These are phyloP conservation scores for Cariama cristata DNA, from an alignment of 2,113 vertebrate species.

Conservation along the genomic window DNA sequence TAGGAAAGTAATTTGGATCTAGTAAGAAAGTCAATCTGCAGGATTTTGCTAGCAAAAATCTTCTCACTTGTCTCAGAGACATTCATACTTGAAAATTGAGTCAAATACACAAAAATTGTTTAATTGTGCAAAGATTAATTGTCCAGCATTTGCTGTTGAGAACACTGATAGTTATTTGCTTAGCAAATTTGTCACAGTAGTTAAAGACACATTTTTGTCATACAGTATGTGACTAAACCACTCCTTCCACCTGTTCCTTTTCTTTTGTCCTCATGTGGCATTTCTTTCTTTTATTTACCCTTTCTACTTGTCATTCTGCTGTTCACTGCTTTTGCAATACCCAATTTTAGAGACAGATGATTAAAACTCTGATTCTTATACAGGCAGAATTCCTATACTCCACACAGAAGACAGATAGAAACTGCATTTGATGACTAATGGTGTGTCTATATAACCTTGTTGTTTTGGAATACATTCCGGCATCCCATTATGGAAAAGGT, in stretches of 20 bases:
- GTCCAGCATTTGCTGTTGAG: not conserved
- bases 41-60: not conserved
- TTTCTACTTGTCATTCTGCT: not conserved
- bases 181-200: not conserved
- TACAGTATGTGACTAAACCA: not conserved
- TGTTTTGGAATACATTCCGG: not conserved
- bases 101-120: not conserved
- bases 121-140: not conserved
- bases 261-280: not conserved
- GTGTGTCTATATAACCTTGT: not conserved
- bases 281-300: not conserved
- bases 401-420: not conserved
- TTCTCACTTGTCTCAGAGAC: not conserved
- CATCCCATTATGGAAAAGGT: not conserved
- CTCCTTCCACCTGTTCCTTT: not conserved
- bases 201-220: not conserved
- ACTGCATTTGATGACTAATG: not conserved
- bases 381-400: not conserved
- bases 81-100: not conserved
- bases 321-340: not conserved
- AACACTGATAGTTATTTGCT: not conserved
- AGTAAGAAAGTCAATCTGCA: not conserved
- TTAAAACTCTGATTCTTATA: slow-evolving; percentile 1
- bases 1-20: not conserved
- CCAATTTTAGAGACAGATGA: not conserved